Evolutionary conservation across 2,888 invertebrate genomes (phyloP).

Genomic region (Acrocera orbiculus): DNA sequence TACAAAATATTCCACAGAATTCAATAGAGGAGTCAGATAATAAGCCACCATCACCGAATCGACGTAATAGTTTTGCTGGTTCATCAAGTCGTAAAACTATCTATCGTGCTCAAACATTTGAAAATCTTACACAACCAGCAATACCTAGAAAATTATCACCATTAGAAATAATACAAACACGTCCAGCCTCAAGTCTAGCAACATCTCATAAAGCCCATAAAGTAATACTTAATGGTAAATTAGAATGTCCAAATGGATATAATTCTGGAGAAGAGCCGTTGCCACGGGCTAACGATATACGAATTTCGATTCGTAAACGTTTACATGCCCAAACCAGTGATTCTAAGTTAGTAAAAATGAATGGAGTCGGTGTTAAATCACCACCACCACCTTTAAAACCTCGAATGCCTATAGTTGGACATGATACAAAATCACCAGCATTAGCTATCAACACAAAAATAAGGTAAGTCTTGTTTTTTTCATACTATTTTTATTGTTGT

Average conservation of each 20-base stretch:
- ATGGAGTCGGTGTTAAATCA: neutral
- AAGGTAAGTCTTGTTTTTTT: constrained; percentile 17
- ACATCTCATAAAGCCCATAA: constrained; percentile 20
- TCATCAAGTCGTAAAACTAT: constrained; percentile 24
- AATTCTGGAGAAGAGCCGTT: constrained; percentile 8
- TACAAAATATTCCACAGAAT: constrained; percentile 17
- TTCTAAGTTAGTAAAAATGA: constrained; percentile 12
- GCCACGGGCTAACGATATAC: constrained; percentile 11
- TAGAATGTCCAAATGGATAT: constrained; percentile 10
- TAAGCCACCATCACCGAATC: constrained; percentile 24
- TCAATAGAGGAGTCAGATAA: constrained; percentile 13
- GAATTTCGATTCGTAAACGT: constrained; percentile 23
- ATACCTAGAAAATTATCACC: constrained; percentile 24
- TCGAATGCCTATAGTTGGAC: constrained; percentile 17
- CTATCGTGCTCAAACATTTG: constrained; percentile 13
- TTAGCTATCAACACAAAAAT: constrained; percentile 17
- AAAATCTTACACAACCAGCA: constrained; percentile 22
- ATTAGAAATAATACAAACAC: constrained; percentile 19
- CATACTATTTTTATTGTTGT: no score
- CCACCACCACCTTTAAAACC: constrained; percentile 25
- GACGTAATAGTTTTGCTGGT: constrained; percentile 31
- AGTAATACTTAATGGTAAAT: constrained; percentile 20
- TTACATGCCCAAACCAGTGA: no score
- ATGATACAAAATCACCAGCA: constrained; percentile 15
- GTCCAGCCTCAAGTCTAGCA: constrained; percentile 19